phyloP scores from a whole-genome alignment of 2,797 vertebrate genomes.

The Falco cherrug region DNA sequence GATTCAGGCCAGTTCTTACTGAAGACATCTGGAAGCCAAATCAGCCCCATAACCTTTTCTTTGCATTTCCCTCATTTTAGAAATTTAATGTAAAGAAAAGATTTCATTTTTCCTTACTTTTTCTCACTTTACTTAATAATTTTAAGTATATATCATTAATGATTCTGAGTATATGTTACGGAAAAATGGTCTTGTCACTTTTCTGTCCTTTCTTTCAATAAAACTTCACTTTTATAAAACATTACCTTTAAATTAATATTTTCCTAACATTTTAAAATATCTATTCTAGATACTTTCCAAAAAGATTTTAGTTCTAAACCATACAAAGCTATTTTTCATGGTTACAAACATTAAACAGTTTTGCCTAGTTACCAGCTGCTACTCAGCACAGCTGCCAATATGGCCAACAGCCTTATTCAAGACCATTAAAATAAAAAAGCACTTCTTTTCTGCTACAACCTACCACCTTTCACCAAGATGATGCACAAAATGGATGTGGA shows the following conservation, averaged over 20 bases:
- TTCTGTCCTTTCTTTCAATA: neutral
- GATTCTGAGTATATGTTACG: neutral
- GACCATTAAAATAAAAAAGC: constrained; percentile 43
- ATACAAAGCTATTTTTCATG: neutral
- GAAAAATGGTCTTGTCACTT: neutral
- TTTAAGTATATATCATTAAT: neutral
- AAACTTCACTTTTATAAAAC: neutral
- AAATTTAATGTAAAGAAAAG: neutral
- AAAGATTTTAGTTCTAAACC: neutral
- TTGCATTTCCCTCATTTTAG: neutral
- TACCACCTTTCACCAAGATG: constrained; percentile 61
- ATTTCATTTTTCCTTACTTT: neutral
- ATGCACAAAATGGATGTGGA: constrained; percentile 10
- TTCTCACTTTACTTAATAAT: neutral
- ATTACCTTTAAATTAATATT: neutral
- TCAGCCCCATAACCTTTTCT: neutral
- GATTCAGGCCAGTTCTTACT: neutral
- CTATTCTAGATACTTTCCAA: neutral
- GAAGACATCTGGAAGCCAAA: neutral
- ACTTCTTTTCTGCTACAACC: constrained; percentile 49
- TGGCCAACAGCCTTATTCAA: constrained; percentile 24
- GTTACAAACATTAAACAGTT: constrained; percentile 41
- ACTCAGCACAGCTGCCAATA: constrained; percentile 34
- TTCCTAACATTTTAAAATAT: neutral
- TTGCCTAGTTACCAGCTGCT: constrained; percentile 30